These are phyloP conservation scores for Patella depressa DNA, from an alignment of 2,888 invertebrate species.

Conservation along the genomic window DNA sequence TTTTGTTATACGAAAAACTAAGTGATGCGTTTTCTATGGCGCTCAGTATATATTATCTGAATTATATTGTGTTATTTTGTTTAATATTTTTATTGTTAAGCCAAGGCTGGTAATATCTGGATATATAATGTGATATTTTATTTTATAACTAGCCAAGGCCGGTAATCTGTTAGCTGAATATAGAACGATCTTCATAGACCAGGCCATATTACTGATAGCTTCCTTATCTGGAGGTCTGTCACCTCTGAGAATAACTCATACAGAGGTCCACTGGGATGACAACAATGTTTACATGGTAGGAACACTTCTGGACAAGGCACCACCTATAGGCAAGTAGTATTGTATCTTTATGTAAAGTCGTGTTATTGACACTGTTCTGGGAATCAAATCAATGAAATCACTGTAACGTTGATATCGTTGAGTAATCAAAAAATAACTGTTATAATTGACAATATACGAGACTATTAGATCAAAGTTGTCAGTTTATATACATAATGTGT, in stretches of 20 bases:
- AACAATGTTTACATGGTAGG: constrained; percentile 46
- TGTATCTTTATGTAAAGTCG: background rate
- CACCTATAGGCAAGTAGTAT: constrained; percentile 43
- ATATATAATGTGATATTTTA: background rate
- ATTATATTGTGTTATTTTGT: too few species aligned
- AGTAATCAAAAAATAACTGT: too few species aligned
- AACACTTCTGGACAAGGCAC: constrained; percentile 49
- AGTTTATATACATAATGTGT: too few species aligned
- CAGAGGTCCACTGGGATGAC: constrained; percentile 39
- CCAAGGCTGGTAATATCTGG: background rate
- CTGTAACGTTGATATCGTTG: too few species aligned
- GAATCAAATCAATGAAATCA: too few species aligned
- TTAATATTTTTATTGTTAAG: background rate
- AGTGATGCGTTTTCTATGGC: too few species aligned
- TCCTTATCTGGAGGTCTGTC: constrained; percentile 36
- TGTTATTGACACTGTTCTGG: too few species aligned
- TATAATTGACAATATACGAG: too few species aligned
- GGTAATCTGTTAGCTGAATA: constrained; percentile 36
- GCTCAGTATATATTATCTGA: too few species aligned
- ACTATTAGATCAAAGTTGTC: too few species aligned
- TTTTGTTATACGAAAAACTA: too few species aligned
- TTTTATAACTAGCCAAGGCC: constrained; percentile 37
- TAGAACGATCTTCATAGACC: constrained; percentile 37
- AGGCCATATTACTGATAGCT: constrained; percentile 32
- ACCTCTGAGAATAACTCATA: constrained; percentile 45